Percentiles rank a stretch among this genome's conserved stretches.
phyloP scores from a whole-genome alignment of 2,113 vertebrate species.

The Phyllostomus discolor region DNA sequence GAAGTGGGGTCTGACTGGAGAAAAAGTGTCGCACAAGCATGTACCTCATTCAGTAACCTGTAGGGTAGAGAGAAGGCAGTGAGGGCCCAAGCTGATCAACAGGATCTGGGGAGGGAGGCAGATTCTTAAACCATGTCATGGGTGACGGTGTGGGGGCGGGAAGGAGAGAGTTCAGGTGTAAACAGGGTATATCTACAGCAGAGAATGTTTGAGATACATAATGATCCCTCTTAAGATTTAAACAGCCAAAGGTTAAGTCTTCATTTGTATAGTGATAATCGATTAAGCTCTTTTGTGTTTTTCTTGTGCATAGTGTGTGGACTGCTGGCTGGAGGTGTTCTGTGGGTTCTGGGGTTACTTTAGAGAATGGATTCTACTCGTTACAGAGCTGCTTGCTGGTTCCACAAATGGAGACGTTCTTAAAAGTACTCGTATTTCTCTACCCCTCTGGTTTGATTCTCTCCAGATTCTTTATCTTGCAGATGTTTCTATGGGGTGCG shows the following conservation, averaged over 20 bases:
- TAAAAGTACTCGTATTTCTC: neutral
- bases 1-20: neutral
- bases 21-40: neutral
- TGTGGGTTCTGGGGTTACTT: neutral
- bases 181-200: neutral
- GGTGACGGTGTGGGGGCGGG: neutral
- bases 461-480: neutral
- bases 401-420: neutral
- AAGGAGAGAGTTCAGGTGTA: neutral
- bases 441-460: neutral
- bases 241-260: neutral
- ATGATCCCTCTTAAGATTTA: neutral
- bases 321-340: neutral
- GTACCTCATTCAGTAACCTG: neutral
- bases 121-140: neutral
- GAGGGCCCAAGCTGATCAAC: neutral
- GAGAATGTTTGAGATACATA: neutral
- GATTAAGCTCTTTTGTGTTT: neutral
- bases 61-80: neutral
- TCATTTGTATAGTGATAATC: neutral
- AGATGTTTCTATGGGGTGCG: neutral
- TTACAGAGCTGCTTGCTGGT: neutral
- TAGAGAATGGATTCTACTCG: neutral
- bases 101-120: neutral
- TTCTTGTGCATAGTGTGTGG: neutral